Conservation (phyloP, 2,888 invertebrate genomes). For the Caenorhabditis sp. region DNA sequence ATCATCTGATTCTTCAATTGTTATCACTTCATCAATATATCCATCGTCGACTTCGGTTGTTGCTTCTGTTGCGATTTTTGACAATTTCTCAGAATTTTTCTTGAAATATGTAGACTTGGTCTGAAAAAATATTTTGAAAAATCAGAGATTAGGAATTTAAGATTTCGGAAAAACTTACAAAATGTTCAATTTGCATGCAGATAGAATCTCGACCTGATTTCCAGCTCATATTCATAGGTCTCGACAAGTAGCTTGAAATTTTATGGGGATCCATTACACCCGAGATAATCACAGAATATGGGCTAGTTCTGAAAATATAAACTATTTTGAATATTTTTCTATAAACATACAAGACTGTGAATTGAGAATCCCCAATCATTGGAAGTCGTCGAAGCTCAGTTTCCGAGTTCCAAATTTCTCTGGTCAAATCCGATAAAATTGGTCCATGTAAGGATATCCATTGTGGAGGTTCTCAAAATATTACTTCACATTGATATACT, state of each 20-base stretch:
- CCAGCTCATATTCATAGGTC: constrained; percentile 25
- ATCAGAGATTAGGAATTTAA: neutral
- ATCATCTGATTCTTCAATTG: constrained; percentile 33
- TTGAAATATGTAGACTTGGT: neutral
- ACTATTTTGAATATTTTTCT: neutral
- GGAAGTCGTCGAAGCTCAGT: constrained; percentile 13
- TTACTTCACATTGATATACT: no score
- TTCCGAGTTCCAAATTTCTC: constrained; percentile 5
- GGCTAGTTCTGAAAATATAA: constrained; percentile 15
- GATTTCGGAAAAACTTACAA: neutral
- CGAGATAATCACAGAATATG: constrained; percentile 14
- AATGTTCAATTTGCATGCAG: constrained; percentile 9
- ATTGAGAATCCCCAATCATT: constrained; percentile 18
- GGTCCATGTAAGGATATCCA: constrained; percentile 8
- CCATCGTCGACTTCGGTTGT: neutral
- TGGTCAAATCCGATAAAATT: constrained; percentile 8
- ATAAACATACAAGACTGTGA: constrained; percentile 12
- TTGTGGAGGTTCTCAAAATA: neutral
- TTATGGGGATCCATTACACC: constrained; percentile 10
- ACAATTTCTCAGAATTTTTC: neutral
- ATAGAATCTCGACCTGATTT: constrained; percentile 22
- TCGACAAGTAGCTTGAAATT: constrained; percentile 12
- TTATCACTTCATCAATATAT: constrained; percentile 19
- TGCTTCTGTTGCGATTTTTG: neutral
- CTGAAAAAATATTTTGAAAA: constrained; percentile 5